Evolutionary conservation across 2,888 invertebrate genomes (phyloP), one percentile per base, ranked within the genome.

Genomic region (Corbicula japonica): DNA sequence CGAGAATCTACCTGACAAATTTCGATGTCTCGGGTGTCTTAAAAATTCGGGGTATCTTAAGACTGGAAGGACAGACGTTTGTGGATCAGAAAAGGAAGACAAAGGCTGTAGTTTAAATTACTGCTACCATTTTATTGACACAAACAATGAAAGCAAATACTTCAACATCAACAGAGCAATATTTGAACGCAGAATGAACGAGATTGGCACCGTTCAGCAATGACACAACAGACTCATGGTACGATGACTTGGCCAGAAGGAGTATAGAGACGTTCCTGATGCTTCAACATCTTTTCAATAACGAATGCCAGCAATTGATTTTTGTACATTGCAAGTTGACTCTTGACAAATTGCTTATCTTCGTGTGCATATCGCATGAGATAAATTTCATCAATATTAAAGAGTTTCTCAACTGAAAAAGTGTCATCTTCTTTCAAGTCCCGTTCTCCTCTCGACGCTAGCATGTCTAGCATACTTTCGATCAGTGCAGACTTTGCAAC

Each of bases 391-490:
- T 30, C 35, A 34, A 70, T 70, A 28, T 70, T 61, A 58, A 70
- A 28, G 61, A 46, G 61, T n/a, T 70, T 70, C 10, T 5, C 26
- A 2, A 61, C 35, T 10, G 60, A 60, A 30, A 70, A 32, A 34
- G 28, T 34, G 8, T 32, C 21, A 38, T 70, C 70, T 18, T 61
- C 61, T 26, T 52, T 38, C 38, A 72, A 3, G 21, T 32, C 56
- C 30, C 72, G 30, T 35, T 72, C 72, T 10, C 54, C 72, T 21
- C 63, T 35, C 8, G 63, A 54, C 0, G 63, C 72, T 15, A 72
- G 32, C 72, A 72, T 72, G 28, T 72, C 72, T 10, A 72, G n/a
- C 4, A 72, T 1, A n/a, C 63, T 56, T 30, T 72, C 72, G 15
- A 58, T 30, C 18, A 72, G 15, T 10, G 23, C 46, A 23, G 50